Conservation (phyloP, 2,797 vertebrate species). For the Gymnothorax reevesii region DNA sequence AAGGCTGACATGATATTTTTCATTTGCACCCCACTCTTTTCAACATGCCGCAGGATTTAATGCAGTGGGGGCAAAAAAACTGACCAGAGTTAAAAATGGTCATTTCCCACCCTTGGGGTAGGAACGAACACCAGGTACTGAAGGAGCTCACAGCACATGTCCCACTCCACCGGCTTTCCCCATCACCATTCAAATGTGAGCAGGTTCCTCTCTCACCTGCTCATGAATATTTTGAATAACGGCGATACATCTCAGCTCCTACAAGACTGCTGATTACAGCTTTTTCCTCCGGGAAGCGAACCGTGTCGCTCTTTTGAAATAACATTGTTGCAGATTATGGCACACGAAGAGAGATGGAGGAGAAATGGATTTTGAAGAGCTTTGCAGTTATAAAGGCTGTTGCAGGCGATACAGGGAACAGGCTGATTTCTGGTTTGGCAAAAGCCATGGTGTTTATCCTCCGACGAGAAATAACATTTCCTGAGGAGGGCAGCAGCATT, state of each 20-base stretch:
- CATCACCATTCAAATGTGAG: slow-evolving; percentile 33
- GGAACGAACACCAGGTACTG: slow-evolving; percentile 29
- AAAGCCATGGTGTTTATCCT: neutral
- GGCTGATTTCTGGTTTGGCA: neutral
- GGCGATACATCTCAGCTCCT: neutral
- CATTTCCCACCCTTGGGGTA: neutral
- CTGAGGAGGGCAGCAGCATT: neutral
- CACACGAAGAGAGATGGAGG: neutral
- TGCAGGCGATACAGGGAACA: neutral
- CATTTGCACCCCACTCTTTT: too few species aligned
- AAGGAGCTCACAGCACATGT: neutral
- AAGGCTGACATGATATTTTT: too few species aligned
- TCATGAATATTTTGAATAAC: slow-evolving; percentile 17
- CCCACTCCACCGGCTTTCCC: slow-evolving; percentile 34
- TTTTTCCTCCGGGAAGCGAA: neutral
- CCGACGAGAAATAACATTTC: neutral
- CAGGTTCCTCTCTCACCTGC: neutral
- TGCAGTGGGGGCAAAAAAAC: too few species aligned
- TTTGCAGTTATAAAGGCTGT: neutral
- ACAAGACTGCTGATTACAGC: neutral
- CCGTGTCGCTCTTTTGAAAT: neutral
- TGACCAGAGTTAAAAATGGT: too few species aligned
- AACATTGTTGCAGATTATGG: neutral
- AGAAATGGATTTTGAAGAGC: neutral
- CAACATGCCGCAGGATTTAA: too few species aligned